A percentile compares a stretch with the other conserved stretches of the same genome.
phyloP scores from a whole-genome alignment of 2,113 vertebrate species.

The Psittacus erithacus region DNA sequence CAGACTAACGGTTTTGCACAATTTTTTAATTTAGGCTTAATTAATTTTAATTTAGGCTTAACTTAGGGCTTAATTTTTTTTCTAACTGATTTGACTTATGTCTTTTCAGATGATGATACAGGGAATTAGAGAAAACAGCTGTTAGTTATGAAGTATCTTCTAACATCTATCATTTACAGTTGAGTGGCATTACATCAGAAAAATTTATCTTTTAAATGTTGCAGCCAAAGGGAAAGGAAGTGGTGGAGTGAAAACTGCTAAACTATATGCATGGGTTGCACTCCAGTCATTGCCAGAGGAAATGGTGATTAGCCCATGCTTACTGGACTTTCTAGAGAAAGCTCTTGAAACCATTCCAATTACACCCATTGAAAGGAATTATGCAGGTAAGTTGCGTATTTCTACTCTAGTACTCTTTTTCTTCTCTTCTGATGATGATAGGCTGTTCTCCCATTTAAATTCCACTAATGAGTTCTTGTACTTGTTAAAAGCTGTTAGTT shows the following conservation, averaged over 20 bases:
- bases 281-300: slow-evolving; percentile 97
- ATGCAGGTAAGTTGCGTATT: slow-evolving; percentile 72
- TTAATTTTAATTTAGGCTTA: neutral
- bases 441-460: neutral
- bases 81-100: neutral
- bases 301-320: slow-evolving; percentile 98
- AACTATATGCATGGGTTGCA: slow-evolving; percentile 97
- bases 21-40: neutral
- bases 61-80: neutral
- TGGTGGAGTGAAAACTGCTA: slow-evolving; percentile 92
- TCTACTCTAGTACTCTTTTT: neutral
- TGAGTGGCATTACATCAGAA: neutral
- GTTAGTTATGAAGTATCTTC: neutral
- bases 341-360: slow-evolving; percentile 98
- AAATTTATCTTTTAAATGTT: slow-evolving; percentile 35
- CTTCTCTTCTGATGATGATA: neutral
- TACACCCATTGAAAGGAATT: slow-evolving; percentile 93
- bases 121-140: neutral
- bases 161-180: neutral
- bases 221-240: slow-evolving; percentile 94
- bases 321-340: slow-evolving; percentile 97
- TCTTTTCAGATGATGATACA: neutral
- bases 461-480: slow-evolving; percentile 17
- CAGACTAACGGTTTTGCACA: neutral
- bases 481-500: slow-evolving; percentile 81